Base-by-base conservation (phyloP, 2,113 vertebrate genomes). In the Cepphus grylle region DNA sequence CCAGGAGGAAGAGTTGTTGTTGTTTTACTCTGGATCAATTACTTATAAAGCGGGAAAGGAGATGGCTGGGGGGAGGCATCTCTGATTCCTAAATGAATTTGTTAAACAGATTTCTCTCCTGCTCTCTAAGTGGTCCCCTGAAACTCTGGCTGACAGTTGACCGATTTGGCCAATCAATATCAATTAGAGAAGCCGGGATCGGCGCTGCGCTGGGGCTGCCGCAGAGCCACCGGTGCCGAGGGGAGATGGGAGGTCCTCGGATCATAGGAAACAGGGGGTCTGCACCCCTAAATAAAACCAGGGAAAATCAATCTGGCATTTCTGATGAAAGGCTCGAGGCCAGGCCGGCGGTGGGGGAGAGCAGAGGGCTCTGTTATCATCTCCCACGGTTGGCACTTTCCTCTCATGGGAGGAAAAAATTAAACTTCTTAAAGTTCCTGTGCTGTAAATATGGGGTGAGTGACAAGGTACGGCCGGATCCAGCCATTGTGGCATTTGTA, bases 71-170 rank as follows among this genome's bases (percentile, higher is more conserved):
- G 72, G 20, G 69, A 74, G 63, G 74, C 85, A 93, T 52, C 94
- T 93, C 91, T 42, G 85, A 80, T 94, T 94, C 92, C 96, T 98
- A 98, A 99, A 99, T 99, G 99, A 98, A 99, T 99, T 99, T 99
- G 99, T 99, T 99, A 98, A 98, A 98, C 98, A 98, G 98, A 98
- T 98, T 98, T 88, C 96, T 97, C 97, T 94, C 96, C 94, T 92
- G 97, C 96, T 98, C 95, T 96, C 98, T 98, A 98, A 99, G 98
- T 97, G 98, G 98, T 98, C 98, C 98, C 99, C 97, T 97, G 98
- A 98, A 99, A 98, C 97, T 98, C 97, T 88, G 96, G 97, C 98
- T 99, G 99, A 99, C 99, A 99, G 99, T 96, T 99, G 98, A 99
- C 98, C 98, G 98, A 98, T 98, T 98, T 98, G 97, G 95, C 95